Evolutionary conservation across 2,888 invertebrate species (phyloP), one percentile per base, ranked within the genome.

Genomic region (Chymomyza amoena): DNA sequence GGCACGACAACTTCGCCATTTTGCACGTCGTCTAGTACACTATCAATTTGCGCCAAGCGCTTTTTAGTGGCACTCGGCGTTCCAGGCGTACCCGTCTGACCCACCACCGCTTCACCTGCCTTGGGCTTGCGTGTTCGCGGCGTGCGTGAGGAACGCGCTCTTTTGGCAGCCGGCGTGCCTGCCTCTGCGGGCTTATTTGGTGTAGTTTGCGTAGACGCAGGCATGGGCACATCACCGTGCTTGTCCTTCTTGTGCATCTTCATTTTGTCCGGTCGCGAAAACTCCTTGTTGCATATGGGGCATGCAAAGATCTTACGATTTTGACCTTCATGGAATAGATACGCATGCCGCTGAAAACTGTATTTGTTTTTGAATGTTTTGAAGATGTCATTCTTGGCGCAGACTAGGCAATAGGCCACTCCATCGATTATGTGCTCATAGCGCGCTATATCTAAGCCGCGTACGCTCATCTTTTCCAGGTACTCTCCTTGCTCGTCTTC

Each of bases 191-290:
- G 63, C 39, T 84, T 87, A 6, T 77, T 65, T 0, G 87, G 81
- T 66, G 88, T 87, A 39, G 78, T 72, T 4, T 74, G 69, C 1
- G 78, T 77, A 0, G 78, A 78, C 3, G 85, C 87, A 52, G 84
- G 80, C 72, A 88, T 84, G 5, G 87, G 78, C 51, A 88, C 78
- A 65, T 90, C 90, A 9, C 90, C 89, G 65, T 91, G 91, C 65
- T 91, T 91, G 63, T 91, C 91, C 77, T 91, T 91, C 72, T 91
- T 91, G 79, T 91, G 91, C 91, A 91, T 90, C 76, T 91, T 91
- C 91, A 91, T 91, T 76, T 91, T 91, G 66, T 91, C 91, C 0
- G 91, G 91, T 0, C 91, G 85, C 56, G 91, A 91, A 76, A 91
- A 91, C 74, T 91, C 91, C 72, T 91, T 91, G 76, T 90, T 90